Evolutionary conservation across 2,113 vertebrate species (phyloP), one percentile per base, ranked within the genome.

Genomic region (Uropsilus gracilis): DNA sequence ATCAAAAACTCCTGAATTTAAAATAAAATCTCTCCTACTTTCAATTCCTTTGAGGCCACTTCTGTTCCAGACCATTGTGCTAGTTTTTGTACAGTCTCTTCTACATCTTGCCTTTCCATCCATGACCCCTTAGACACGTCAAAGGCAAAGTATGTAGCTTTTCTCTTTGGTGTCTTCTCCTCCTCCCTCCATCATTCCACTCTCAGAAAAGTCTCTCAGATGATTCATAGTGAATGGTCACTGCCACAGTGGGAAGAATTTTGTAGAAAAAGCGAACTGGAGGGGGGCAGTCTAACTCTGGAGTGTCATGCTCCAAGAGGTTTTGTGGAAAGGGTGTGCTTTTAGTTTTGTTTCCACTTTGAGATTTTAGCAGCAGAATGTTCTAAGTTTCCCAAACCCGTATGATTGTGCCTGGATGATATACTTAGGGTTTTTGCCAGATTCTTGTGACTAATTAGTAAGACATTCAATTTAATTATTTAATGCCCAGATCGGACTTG

Each of bases 401-500:
- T 13, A 66, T 66, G 22, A 34, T 61, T 11, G 44, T n/a, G 17
- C 3, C 37, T 13, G 6, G 6, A 24, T 61, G 48, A 76, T 71
- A 17, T 8, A 61, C 20, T 91, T 39, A 59, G 32, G 64, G 66
- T 34, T 63, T 88, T 44, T 26, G 59, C 17, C 59, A 9, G 55
- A 95, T 77, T 69, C 44, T 91, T 94, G 39, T 22, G 86, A 95
- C 89, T 69, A 85, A 90, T 82, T 46, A 53, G 8, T 44, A 57
- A 95, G 9, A 48, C 4, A 20, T 82, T 97, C 57, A 44, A 57
- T 61, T 73, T 87, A 80, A 77, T 80, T 59, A 57, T 48, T 83
- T 91, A 61, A 63, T 13, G 61, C 77, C 22, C 89, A 94, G 30
- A 77, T 50, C 5, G 86, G 9, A 82, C 6, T 64, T 89, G 8